Evolutionary conservation across 1,140 invertebrate species (phyloP).

Genomic region (Adoxophyes honmai): DNA sequence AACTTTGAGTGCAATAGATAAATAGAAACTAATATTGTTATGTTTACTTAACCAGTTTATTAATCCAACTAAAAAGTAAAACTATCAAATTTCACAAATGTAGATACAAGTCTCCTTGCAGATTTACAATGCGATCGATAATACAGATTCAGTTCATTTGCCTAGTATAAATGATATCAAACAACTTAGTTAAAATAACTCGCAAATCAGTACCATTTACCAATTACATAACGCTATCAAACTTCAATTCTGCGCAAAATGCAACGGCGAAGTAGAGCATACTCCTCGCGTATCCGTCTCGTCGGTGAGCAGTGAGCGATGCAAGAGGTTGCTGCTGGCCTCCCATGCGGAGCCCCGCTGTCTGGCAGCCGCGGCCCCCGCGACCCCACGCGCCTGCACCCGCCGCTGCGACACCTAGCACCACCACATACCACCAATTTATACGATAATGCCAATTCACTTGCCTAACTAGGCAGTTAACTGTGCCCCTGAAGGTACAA

Average conservation of each 20-base stretch:
- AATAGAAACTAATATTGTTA: no score
- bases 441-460: slow-evolving; percentile 37
- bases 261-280: slow-evolving; percentile 40
- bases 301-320: slow-evolving; percentile 40
- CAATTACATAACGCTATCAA: background rate
- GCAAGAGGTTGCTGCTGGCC: slow-evolving; percentile 70
- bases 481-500: no score
- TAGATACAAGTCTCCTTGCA: no score
- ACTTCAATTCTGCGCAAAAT: background rate
- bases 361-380: slow-evolving; percentile 51
- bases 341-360: slow-evolving; percentile 73
- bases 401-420: slow-evolving; percentile 40
- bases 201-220: no score
- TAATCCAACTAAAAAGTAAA: no score
- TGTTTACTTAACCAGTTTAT: no score
- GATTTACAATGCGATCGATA: no score
- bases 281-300: slow-evolving; percentile 38
- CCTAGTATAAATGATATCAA: no score
- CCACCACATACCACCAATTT: slow-evolving; percentile 47
- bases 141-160: no score
- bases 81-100: no score
- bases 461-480: slow-evolving; percentile 25
- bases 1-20: no score
- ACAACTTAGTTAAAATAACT: no score
- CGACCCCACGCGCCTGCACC: slow-evolving; percentile 23